phyloP scores from a whole-genome alignment of 2,888 invertebrate species.

The Tholera decimalis region DNA sequence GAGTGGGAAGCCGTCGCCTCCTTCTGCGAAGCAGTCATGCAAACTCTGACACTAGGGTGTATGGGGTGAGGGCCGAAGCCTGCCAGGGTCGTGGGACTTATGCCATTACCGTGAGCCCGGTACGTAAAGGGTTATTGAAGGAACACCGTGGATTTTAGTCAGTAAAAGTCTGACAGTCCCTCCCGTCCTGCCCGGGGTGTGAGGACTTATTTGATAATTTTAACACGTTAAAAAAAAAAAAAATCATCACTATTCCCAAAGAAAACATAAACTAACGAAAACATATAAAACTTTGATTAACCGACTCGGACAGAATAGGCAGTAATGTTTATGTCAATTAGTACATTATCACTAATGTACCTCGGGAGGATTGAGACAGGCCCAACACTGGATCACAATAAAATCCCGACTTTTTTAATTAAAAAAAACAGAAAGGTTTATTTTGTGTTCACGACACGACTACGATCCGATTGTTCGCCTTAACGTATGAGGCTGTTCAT shows the following conservation, averaged over 20 bases:
- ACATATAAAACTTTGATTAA: constrained; percentile 53
- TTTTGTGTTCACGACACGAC: constrained; percentile 34
- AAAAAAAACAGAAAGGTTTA: constrained; percentile 37
- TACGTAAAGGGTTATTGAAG: too few relatives aligned
- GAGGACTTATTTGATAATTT: too few relatives aligned
- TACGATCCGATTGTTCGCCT: constrained; percentile 28
- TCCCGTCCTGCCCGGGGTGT: too few relatives aligned
- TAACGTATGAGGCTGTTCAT: neutral
- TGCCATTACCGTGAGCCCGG: too few relatives aligned
- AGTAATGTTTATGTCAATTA: constrained; percentile 39
- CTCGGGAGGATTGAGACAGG: constrained; percentile 41
- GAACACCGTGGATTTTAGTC: too few relatives aligned
- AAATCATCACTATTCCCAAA: neutral
- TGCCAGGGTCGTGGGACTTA: too few relatives aligned
- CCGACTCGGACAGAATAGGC: neutral
- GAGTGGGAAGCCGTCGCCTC: too few relatives aligned
- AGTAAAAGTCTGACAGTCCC: too few relatives aligned
- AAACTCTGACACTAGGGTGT: too few relatives aligned
- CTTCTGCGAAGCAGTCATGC: too few relatives aligned
- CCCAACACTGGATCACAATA: constrained; percentile 38
- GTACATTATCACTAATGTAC: constrained; percentile 37
- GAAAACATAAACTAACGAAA: constrained; percentile 24
- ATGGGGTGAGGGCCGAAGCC: too few relatives aligned
- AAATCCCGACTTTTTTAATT: constrained; percentile 48
- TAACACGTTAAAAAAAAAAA: too few relatives aligned